phyloP scores from a whole-genome alignment of 2,888 invertebrate genomes.

The Neoitamus cyanurus region DNA sequence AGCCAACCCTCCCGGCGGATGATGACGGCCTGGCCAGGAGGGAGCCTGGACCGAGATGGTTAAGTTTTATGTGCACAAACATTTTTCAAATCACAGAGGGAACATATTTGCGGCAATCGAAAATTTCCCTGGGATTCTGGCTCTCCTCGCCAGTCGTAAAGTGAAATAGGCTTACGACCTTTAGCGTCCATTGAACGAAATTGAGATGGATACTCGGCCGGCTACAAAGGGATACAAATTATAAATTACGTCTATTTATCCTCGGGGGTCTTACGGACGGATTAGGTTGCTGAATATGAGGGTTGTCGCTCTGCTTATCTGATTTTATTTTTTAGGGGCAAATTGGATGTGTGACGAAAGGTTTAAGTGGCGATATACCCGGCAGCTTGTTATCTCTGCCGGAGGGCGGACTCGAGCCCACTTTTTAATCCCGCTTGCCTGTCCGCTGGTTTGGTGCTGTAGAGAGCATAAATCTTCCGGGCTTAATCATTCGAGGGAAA shows the following conservation, averaged over 20 bases:
- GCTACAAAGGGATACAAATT: slow-evolving; percentile 34
- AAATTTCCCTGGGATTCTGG: slow-evolving; percentile 25
- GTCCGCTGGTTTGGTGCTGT: neutral
- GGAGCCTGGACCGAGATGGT: slow-evolving; percentile 1
- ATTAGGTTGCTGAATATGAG: slow-evolving; percentile 38
- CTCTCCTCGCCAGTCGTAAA: slow-evolving; percentile 29
- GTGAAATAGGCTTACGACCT: slow-evolving; percentile 45
- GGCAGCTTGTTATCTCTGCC: slow-evolving; percentile 16
- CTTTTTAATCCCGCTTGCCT: neutral
- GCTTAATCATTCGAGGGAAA: neutral
- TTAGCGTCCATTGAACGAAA: slow-evolving; percentile 39
- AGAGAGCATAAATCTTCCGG: neutral
- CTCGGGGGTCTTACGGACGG: slow-evolving; percentile 31
- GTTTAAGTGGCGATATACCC: slow-evolving; percentile 21
- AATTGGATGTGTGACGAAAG: slow-evolving; percentile 41
- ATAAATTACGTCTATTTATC: slow-evolving; percentile 44
- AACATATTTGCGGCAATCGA: slow-evolving; percentile 46
- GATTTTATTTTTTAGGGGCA: slow-evolving; percentile 43
- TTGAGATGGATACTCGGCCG: slow-evolving; percentile 29
- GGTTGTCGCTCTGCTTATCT: slow-evolving; percentile 36
- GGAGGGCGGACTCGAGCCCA: neutral
- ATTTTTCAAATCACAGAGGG: slow-evolving; percentile 42
- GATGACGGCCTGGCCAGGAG: neutral
- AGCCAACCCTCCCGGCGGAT: neutral
- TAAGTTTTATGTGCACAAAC: slow-evolving; percentile 39